Conservation (phyloP, 2,113 vertebrate genomes). For the Speoplatyrhinus poulsoni region DNA sequence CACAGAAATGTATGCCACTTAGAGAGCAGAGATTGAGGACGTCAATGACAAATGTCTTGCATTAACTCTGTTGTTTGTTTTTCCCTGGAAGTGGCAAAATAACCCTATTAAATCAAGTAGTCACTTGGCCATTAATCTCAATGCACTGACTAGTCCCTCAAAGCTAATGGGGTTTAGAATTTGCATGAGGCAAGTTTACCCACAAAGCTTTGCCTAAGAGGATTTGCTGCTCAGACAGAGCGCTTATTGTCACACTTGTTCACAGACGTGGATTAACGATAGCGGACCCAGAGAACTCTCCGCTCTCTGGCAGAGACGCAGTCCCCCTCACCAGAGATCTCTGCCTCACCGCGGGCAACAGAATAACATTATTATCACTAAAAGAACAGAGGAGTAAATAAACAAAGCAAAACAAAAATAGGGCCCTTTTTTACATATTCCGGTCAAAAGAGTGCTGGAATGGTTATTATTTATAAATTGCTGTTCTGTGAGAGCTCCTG, state of each 20-base stretch:
- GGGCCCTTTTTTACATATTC: no score
- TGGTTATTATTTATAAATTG: no score
- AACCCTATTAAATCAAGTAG: constrained; percentile 82
- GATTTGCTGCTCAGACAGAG: constrained; percentile 78
- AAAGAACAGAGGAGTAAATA: no score
- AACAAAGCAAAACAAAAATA: no score
- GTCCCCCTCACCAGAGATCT: constrained; percentile 37
- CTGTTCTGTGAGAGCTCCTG: no score
- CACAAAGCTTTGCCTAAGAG: constrained; percentile 79
- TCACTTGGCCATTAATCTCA: constrained; percentile 80
- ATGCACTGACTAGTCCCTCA: constrained; percentile 79
- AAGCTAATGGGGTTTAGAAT: constrained; percentile 83
- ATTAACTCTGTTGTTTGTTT: constrained; percentile 82
- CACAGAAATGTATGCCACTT: no score
- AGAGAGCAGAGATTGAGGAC: constrained; percentile 53
- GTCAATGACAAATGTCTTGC: constrained; percentile 78
- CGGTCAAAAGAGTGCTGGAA: no score
- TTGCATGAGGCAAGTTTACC: constrained; percentile 80
- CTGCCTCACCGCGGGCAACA: constrained; percentile 17
- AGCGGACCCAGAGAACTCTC: constrained; percentile 61
- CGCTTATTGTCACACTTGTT: constrained; percentile 79
- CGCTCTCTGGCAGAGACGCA: constrained; percentile 41
- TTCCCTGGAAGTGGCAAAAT: constrained; percentile 75
- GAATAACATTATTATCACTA: background rate
- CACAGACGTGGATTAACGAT: constrained; percentile 75